A percentile compares a stretch with the other conserved stretches of the same genome.
Evolutionary conservation across 2,113 vertebrate species (phyloP).

Genomic region (Nibea albiflora): DNA sequence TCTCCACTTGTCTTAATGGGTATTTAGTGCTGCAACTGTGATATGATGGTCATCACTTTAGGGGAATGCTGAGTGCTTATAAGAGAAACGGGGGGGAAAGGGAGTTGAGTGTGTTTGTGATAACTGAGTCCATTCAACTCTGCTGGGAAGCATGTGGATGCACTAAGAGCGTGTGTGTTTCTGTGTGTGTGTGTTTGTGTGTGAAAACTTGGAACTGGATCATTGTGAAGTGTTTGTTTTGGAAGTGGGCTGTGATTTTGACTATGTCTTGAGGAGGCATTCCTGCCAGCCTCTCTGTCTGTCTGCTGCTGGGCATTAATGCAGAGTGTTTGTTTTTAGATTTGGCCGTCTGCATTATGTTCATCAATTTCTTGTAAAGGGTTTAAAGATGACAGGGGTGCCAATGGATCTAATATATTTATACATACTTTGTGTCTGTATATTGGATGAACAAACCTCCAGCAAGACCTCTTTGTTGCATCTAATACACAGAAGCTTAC

Average conservation of each 20-base stretch:
- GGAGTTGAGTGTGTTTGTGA: conserved; percentile 40
- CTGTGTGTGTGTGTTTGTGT: not conserved
- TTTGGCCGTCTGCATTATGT: not conserved
- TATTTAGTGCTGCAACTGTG: conserved; percentile 65
- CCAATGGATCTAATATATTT: not conserved
- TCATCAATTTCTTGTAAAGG: not conserved
- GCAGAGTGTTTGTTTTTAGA: conserved; percentile 1
- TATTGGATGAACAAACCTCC: not conserved
- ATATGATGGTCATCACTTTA: conserved; percentile 74
- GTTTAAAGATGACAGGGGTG: not conserved
- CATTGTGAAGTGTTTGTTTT: conserved; percentile 52
- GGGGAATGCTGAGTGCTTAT: conserved; percentile 55
- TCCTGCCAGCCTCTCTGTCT: conserved; percentile 1
- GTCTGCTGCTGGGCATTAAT: conserved; percentile 4
- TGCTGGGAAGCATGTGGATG: conserved; percentile 9
- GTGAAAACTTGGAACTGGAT: conserved; percentile 13
- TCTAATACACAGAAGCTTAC: not conserved
- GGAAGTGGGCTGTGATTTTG: conserved; percentile 27
- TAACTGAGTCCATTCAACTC: conserved; percentile 47
- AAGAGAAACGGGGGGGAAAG: conserved; percentile 23
- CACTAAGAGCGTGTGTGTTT: not conserved
- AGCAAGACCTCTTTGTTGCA: too few species aligned
- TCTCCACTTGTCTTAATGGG: conserved; percentile 75
- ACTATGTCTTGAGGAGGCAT: conserved; percentile 1
- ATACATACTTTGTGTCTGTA: not conserved